Conservation (phyloP, 2,113 vertebrate genomes). For the Lonchura striata region DNA sequence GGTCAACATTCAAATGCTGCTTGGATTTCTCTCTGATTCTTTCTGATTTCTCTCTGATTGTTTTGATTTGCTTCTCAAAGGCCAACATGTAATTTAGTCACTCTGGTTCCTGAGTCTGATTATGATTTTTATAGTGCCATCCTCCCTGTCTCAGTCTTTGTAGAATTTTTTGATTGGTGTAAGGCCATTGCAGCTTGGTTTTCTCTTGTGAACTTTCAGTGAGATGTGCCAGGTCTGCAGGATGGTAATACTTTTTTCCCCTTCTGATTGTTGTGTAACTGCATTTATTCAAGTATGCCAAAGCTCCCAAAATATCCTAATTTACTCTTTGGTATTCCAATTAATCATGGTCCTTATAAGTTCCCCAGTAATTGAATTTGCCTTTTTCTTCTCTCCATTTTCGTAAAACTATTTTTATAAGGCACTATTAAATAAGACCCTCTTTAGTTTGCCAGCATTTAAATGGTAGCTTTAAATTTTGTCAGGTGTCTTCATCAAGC, state of each 20-base stretch:
- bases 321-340: not conserved
- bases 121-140: not conserved
- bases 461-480: not conserved
- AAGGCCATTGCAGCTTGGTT: not conserved
- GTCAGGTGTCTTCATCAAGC: not conserved
- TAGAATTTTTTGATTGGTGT: not conserved
- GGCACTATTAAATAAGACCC: not conserved
- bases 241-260: not conserved
- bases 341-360: not conserved
- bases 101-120: not conserved
- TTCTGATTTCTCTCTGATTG: not conserved
- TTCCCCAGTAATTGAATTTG: not conserved
- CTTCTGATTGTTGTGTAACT: not conserved
- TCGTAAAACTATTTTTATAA: not conserved
- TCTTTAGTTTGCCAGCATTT: not conserved
- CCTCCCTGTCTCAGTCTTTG: not conserved
- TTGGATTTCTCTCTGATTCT: not conserved
- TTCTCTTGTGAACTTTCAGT: not conserved
- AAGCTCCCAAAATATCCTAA: not conserved
- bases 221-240: not conserved
- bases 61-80: slow-evolving; percentile 27
- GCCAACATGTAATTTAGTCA: slow-evolving; percentile 4
- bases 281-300: not conserved
- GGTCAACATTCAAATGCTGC: not conserved
- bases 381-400: not conserved